Percentiles rank a stretch among this genome's conserved stretches.
phyloP scores from a whole-genome alignment of 1,140 invertebrate species.

The Pogonomyrmex californicus region DNA sequence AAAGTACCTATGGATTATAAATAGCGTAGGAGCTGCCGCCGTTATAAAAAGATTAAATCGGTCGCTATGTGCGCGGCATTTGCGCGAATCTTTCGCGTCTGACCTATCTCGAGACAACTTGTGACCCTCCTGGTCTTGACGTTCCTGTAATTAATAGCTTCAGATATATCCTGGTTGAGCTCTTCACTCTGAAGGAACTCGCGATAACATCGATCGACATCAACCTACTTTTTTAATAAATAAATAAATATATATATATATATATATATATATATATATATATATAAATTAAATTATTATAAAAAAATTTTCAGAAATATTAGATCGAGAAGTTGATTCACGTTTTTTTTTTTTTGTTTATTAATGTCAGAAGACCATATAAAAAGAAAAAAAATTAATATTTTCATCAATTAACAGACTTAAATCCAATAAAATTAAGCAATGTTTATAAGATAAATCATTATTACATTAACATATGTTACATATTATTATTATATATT shows the following conservation, averaged over 20 bases:
- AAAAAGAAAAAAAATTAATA: too few relatives aligned
- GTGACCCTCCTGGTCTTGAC: conserved; percentile 37
- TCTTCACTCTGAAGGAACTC: not conserved
- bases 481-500: not conserved
- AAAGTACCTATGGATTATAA: conserved; percentile 59
- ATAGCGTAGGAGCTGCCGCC: not conserved
- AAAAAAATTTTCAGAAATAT: not conserved
- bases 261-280: not conserved
- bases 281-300: too few relatives aligned
- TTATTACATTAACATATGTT: not conserved
- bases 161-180: conserved; percentile 21
- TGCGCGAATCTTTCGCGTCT: conserved; percentile 44
- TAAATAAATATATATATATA: not conserved
- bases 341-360: not conserved
- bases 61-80: conserved; percentile 14
- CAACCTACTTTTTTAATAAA: not conserved
- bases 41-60: conserved; percentile 56
- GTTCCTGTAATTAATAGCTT: conserved; percentile 52
- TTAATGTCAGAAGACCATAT: not conserved
- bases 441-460: not conserved
- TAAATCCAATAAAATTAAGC: not conserved
- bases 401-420: too few relatives aligned
- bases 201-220: conserved; percentile 33
- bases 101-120: conserved; percentile 52
- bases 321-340: not conserved